Evolutionary conservation across 2,888 invertebrate species (phyloP), one percentile per base, ranked within the genome.

Genomic region (Aleiodes alternator): DNA sequence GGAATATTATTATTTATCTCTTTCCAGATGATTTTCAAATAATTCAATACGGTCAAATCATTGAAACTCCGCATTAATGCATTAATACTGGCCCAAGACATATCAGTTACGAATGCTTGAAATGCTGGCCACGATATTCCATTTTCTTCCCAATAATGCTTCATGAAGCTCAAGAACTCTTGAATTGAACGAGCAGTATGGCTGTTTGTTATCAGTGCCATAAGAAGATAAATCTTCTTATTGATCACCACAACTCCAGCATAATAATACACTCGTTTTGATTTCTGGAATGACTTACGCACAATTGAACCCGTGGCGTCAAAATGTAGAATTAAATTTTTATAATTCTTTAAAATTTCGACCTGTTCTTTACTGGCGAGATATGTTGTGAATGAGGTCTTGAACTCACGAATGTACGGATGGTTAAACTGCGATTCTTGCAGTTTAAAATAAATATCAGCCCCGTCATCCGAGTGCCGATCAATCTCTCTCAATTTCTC

Each of bases 81-180:
- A 50, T 72, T 77, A 8, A 75, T 77, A 48, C 75, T 77, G 11
- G 77, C n/a, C 77, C 73, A 76, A n/a, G 73, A 73, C 71, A 55
- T 70, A 71, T 74, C 74, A 14, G 73, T 74, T 16, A 77, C 31
- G 14, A 50, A 61, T 31, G 31, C 43, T 31, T 69, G 56, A 11
- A 77, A 75, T 34, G 69, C 61, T 14, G 77, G 77, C 75, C 72
- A 77, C 9, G 66, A 57, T 23, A 77, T 56, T 16, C 50, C 56
- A 34, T 55, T 57, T 4, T 72, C 75, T 31, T 43, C 14, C 74
- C 74, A 77, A 8, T 57, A 38, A 4, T 56, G 56, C 23, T 53
- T 59, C 31, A 64, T 70, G 43, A 55, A 73, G 7, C 9, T 8
- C 8, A 76, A 61, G 14, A 59, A 73, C n/a, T 73, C 34, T 56